Conservation (phyloP, 2,888 invertebrate genomes). For the Sceliomorpha sp. region DNA sequence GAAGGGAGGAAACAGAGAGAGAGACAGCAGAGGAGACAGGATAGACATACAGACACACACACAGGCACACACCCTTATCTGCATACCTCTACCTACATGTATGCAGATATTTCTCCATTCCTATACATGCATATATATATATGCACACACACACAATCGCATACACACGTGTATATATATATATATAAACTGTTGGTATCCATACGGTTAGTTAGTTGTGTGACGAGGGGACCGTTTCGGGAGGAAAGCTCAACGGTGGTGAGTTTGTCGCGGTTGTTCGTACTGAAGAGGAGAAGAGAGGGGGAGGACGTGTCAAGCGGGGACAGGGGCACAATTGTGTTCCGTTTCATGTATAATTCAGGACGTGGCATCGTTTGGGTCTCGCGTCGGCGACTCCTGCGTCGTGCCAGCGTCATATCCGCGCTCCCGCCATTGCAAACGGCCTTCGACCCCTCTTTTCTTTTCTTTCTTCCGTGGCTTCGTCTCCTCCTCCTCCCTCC, state of each 20-base stretch:
- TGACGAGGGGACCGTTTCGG: slow-evolving; percentile 42
- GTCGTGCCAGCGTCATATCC: slow-evolving; percentile 65
- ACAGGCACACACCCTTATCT: too few relatives aligned
- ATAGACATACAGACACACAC: too few relatives aligned
- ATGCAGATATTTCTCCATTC: too few relatives aligned
- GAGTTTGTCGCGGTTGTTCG: too few relatives aligned
- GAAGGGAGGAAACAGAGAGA: too few relatives aligned
- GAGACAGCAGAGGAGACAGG: too few relatives aligned
- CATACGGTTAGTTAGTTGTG: slow-evolving; percentile 62
- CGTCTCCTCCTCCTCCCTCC: slow-evolving; percentile 3
- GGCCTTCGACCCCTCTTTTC: slow-evolving; percentile 60
- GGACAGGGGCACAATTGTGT: slow-evolving; percentile 72
- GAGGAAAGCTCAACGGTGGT: slow-evolving; percentile 41
- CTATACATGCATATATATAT: slow-evolving; percentile 7
- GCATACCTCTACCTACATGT: too few relatives aligned
- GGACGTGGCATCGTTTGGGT: slow-evolving; percentile 68
- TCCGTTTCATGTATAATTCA: slow-evolving; percentile 75
- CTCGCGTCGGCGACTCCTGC: slow-evolving; percentile 70
- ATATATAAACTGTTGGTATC: slow-evolving; percentile 58
- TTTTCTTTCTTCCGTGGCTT: slow-evolving; percentile 53
- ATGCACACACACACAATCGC: neutral
- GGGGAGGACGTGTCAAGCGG: slow-evolving; percentile 30
- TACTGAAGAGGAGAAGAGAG: too few relatives aligned
- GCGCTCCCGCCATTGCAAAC: slow-evolving; percentile 47
- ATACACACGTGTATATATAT: slow-evolving; percentile 1